Base-by-base conservation (phyloP, 2,888 invertebrate species). In the Ormia ochracea region DNA sequence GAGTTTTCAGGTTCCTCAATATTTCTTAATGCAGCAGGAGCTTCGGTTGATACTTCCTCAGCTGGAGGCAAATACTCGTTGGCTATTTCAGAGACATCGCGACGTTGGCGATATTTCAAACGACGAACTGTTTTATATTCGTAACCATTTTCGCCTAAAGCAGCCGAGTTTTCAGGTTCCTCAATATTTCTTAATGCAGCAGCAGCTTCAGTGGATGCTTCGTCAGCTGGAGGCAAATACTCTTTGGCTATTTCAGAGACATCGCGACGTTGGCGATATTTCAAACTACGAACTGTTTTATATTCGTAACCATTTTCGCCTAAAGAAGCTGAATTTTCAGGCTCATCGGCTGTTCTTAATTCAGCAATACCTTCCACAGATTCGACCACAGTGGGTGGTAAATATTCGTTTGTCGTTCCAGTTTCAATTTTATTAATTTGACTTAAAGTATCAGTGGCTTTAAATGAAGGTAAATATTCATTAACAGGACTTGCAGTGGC, bases 191-290 rank as follows among this genome's bases (percentile, higher is more conserved):
- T 61, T 0, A 70, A 14, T 61, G 74, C 61, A 19, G 54, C 23
- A 14, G 21, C 43, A 26, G 28, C 21, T 36, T 59, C 68, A 17
- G 73, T 56, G 26, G 78, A 38, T 59, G 4, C 28, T 4, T 74
- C 75, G 3, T 68, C 76, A 3, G 61, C 10, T 0, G 86, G 86
- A 48, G 87, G 87, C 83, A 86, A 54, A 48, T 86, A 86, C 10
- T 86, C 87, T 14, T 78, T 78, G 36, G 56, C 50, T 0, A 83
- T 54, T 41, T 84, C 83, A 19, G 59, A 82, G 3, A 83, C 83
- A 75, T 83, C 82, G 41, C 83, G 83, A 43, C 79, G 82, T 14
- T 78, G 75, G 58, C 79, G 81, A 23, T 77, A 74, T 45, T 70
- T 81, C 12, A 77, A 26, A n/a, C 78, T 76, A 17, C 83, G 82